These are phyloP conservation scores for Suncus etruscus DNA, from an alignment of 2,113 vertebrate species.

Conservation along the genomic window DNA sequence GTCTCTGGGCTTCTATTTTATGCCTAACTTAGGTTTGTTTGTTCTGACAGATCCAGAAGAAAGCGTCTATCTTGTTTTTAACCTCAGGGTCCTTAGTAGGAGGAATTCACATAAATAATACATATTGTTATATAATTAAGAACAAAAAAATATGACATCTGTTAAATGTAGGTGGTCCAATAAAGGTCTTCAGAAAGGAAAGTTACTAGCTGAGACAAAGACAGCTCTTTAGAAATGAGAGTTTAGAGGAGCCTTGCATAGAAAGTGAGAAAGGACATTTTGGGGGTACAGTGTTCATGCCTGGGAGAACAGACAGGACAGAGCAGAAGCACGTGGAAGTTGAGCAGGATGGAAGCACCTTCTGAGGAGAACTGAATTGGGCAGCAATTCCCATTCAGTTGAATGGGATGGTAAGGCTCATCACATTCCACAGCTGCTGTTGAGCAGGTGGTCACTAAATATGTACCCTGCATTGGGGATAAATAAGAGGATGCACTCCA, in stretches of 20 bases:
- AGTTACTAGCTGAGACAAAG: background rate
- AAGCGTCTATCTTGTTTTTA: slow-evolving; percentile 46
- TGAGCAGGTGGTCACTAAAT: background rate
- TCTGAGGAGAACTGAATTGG: background rate
- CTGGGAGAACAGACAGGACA: background rate
- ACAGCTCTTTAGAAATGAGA: background rate
- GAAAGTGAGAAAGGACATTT: background rate
- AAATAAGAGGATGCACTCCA: background rate
- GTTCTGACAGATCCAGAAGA: slow-evolving; percentile 35
- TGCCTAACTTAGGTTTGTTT: background rate
- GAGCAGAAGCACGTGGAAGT: too few species aligned
- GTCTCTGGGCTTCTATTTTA: background rate
- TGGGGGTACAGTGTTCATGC: background rate
- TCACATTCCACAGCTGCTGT: background rate
- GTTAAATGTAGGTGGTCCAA: background rate
- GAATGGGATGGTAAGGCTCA: background rate
- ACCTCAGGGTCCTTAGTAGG: background rate
- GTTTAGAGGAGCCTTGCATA: background rate
- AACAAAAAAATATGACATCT: slow-evolving; percentile 6
- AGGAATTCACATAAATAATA: slow-evolving; percentile 25
- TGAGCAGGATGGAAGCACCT: background rate
- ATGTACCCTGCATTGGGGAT: background rate
- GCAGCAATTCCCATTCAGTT: background rate
- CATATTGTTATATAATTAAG: background rate
- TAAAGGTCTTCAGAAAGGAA: background rate